Percentiles rank a stretch among this genome's conserved stretches.
Evolutionary conservation across 2,888 invertebrate species (phyloP).

Genomic region (Omphaloscelis lunosa): DNA sequence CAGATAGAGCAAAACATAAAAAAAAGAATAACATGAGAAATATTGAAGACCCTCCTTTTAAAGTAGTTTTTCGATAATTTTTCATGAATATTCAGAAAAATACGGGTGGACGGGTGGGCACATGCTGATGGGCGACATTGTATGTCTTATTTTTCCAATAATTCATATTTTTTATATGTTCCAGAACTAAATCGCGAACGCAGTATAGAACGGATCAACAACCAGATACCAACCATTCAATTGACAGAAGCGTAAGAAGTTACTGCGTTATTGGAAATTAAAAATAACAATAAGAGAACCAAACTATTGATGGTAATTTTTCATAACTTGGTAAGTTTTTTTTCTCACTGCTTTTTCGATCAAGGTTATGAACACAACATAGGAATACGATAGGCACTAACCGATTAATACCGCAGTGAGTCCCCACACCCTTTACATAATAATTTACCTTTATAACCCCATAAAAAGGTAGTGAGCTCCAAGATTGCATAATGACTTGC

Average conservation of each 20-base stretch:
- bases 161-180: neutral
- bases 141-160: too few species aligned
- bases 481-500: constrained; percentile 45
- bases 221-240: neutral
- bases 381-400: neutral
- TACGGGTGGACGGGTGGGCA: too few species aligned
- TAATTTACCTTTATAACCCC: constrained; percentile 37
- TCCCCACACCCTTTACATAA: constrained; percentile 4
- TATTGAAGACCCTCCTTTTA: too few species aligned
- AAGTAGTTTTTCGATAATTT: too few species aligned
- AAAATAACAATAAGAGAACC: neutral
- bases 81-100: too few species aligned
- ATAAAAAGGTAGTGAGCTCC: constrained; percentile 41
- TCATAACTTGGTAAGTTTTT: too few species aligned
- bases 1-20: too few species aligned
- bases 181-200: neutral
- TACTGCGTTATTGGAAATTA: neutral
- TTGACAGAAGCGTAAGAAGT: neutral
- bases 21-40: too few species aligned
- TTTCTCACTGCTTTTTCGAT: neutral
- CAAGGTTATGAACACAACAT: neutral
- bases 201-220: neutral
- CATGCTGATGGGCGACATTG: too few species aligned
- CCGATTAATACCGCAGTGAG: constrained; percentile 11
- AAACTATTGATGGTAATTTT: neutral